Evolutionary conservation across 2,888 invertebrate genomes (phyloP).

Genomic region (Troides aeacus): DNA sequence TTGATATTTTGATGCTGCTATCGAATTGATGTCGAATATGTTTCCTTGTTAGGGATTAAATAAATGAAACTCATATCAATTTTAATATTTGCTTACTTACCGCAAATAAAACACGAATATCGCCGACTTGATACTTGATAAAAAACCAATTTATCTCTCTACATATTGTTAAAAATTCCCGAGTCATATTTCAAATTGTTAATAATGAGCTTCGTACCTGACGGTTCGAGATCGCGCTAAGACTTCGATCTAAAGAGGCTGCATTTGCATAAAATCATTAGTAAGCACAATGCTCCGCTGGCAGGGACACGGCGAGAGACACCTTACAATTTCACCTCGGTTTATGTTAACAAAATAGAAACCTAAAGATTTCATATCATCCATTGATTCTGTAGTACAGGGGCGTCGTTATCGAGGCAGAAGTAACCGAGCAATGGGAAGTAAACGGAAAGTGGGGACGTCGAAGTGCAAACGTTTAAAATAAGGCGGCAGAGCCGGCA

Average conservation of each 20-base stretch:
- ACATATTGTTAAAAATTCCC: constrained; percentile 66
- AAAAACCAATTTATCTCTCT: constrained; percentile 63
- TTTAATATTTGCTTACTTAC: constrained; percentile 27
- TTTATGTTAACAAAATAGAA: constrained; percentile 48
- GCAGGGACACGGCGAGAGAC: constrained; percentile 76
- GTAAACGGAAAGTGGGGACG: constrained; percentile 33
- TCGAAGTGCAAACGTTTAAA: constrained; percentile 47
- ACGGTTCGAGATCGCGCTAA: constrained; percentile 79
- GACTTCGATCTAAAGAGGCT: constrained; percentile 80
- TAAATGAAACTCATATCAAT: constrained; percentile 21
- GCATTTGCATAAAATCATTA: constrained; percentile 81
- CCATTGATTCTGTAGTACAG: constrained; percentile 41
- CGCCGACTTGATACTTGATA: constrained; percentile 47
- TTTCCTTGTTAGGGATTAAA: constrained; percentile 14
- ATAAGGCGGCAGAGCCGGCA: constrained; percentile 59
- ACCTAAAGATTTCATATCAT: constrained; percentile 26
- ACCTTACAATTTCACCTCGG: constrained; percentile 66
- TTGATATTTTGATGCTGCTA: background rate
- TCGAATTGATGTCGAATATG: background rate
- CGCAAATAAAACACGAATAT: constrained; percentile 33
- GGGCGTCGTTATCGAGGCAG: background rate
- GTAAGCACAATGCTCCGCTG: constrained; percentile 79
- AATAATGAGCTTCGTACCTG: constrained; percentile 79
- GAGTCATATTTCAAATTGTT: constrained; percentile 78
- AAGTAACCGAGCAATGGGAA: constrained; percentile 47